Base-by-base conservation (phyloP, 1,140 invertebrate genomes). In the Cyclargus thomasi region DNA sequence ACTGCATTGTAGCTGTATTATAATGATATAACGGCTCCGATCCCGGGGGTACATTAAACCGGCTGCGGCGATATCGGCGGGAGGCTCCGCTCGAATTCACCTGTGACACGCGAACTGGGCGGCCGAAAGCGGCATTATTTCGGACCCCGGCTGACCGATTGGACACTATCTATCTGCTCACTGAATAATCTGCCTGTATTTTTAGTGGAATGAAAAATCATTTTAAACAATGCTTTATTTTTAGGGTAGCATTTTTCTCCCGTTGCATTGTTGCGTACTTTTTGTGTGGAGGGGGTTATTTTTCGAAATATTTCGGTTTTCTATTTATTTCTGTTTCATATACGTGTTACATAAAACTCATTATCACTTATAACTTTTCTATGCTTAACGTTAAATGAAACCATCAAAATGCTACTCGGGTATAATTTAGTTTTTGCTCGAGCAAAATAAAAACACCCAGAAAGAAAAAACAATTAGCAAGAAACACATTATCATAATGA, bases 11-110 rank as follows among this genome's bases (percentile, higher is more conserved):
- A 55, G 16, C 23, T 57, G 29, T 36, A 66, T 66, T 11, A 74
- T 77, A 71, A 76, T 74, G n/a, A 76, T 72, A 74, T 79, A 71
- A 71, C 73, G 73, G 70, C 64, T 80, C 79, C 76, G 35, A 65
- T 80, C 79, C 76, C 80, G 64, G 65, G 80, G 77, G 78, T 70
- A 77, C 73, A 74, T 73, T 85, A 83, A 82, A 82, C 67, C 74
- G 78, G 75, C 76, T 74, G 73, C 71, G 75, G 78, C 77, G 78
- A 77, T 82, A 80, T 77, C 76, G 77, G 70, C 73, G 72, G 70
- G 65, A 74, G 53, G 68, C 53, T 69, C 62, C 74, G 74, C 72
- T 73, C 68, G 71, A 78, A 73, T 78, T 78, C 77, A 78, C 77
- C 77, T 77, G 78, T 79, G 80, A 77, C 80, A 80, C 72, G 75